A percentile compares a stretch with the other conserved stretches of the same genome.
These are phyloP conservation scores for Chloroceryle aenea DNA, from an alignment of 2,113 vertebrate genomes.

Conservation along the genomic window DNA sequence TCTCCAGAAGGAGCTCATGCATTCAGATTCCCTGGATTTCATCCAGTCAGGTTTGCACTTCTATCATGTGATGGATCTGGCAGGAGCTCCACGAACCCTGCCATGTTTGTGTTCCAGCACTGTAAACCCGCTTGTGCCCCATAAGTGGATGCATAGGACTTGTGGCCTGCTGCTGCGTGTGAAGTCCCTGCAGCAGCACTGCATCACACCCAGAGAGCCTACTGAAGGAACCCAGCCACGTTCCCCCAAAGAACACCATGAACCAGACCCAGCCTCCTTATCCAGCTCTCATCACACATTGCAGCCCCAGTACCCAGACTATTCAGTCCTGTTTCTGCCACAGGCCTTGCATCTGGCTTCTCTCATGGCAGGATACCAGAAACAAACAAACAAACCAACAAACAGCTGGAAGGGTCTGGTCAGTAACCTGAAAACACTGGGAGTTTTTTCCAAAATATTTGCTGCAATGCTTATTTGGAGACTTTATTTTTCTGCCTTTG, in stretches of 20 bases:
- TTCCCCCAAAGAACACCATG: rapidly evolving
- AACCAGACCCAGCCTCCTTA: background rate
- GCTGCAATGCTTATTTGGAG: background rate
- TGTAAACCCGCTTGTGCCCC: background rate
- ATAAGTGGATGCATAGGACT: rapidly evolving
- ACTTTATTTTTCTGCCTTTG: background rate
- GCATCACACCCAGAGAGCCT: background rate
- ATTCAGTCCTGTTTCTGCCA: background rate
- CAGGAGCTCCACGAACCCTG: background rate
- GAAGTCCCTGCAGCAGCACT: background rate
- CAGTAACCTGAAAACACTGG: background rate
- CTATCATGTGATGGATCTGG: background rate
- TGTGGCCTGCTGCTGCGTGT: background rate
- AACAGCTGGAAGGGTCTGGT: background rate
- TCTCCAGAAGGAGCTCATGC: background rate
- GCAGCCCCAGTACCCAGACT: background rate
- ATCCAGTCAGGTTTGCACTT: background rate
- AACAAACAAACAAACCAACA: background rate
- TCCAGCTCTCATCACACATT: background rate
- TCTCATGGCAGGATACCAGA: background rate
- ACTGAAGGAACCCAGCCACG: background rate
- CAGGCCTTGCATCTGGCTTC: background rate
- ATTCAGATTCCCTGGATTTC: background rate
- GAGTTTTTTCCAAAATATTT: background rate
- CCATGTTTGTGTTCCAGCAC: background rate